Percentiles rank a stretch among this genome's conserved stretches.
These are phyloP conservation scores for Zygothrica quintamaculata DNA, from an alignment of 2,888 invertebrate genomes.

Conservation along the genomic window DNA sequence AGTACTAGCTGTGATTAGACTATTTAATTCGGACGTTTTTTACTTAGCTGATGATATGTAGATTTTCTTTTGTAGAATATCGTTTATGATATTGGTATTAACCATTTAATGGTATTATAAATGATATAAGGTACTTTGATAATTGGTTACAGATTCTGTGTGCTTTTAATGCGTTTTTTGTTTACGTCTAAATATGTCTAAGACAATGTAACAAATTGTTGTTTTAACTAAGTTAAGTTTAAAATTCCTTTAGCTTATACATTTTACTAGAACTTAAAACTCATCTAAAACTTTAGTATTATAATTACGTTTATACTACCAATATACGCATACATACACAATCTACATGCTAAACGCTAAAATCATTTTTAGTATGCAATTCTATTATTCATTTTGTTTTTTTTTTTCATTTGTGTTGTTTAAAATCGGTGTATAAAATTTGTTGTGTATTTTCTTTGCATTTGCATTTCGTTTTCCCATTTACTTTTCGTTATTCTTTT, in stretches of 20 bases:
- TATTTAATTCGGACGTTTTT: constrained; percentile 44
- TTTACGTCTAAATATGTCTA: constrained; percentile 5
- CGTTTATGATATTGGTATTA: no score
- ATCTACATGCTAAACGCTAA: constrained; percentile 35
- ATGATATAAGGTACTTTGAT: no score
- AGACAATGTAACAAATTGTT: constrained; percentile 14
- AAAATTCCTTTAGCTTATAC: constrained; percentile 17
- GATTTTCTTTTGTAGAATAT: constrained; percentile 21
- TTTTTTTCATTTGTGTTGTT: constrained; percentile 36
- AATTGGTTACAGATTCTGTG: no score
- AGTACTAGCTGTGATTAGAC: constrained; percentile 12
- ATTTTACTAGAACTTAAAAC: constrained; percentile 3
- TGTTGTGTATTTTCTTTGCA: constrained; percentile 48
- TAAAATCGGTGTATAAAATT: constrained; percentile 83
- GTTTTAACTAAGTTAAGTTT: constrained; percentile 19
- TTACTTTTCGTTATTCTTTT: constrained; percentile 9
- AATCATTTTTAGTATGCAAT: constrained; percentile 67
- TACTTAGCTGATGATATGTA: constrained; percentile 48
- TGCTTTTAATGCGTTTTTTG: no score
- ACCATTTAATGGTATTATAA: no score
- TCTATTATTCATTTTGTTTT: constrained; percentile 50
- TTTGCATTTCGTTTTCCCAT: constrained; percentile 37
- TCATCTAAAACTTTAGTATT: constrained; percentile 63
- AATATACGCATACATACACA: constrained; percentile 33
- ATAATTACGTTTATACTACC: constrained; percentile 32